Evolutionary conservation across 1,140 invertebrate genomes (phyloP), one percentile per base, ranked within the genome.

Genomic region (Meloidogyne chitwoodi): DNA sequence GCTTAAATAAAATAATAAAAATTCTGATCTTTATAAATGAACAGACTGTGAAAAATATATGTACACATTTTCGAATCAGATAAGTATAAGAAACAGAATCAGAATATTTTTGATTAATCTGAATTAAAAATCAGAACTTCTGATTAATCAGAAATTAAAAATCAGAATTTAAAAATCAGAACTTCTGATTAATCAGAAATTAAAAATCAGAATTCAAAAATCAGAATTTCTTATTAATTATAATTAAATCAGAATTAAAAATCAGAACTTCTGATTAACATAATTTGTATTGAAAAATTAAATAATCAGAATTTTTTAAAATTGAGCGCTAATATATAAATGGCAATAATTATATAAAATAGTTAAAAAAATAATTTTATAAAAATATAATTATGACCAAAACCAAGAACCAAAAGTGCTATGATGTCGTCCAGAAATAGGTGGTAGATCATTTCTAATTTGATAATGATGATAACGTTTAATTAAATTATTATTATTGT

Each of bases 321-420:
- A 56, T 56, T 56, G 48, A 56, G 48, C 48, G 48, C 48, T 56
- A n/a, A 56, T 10, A 31, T 6, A 31, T n/a, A 48, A 56, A 56
- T 56, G 48, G 48, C 48, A 56, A 56, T 19, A n/a, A n/a, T n/a
- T n/a, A n/a, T 56, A n/a, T n/a, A n/a, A 12, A 12, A 72, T n/a
- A n/a, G 8, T 27, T 19, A 62, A 24, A 48, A 64, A 72, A 26
- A 34, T n/a, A n/a, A n/a, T n/a, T n/a, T n/a, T n/a, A 48, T 73
- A 31, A 27, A 31, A 34, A 56, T 31, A 3, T 31, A 38, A n/a
- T 72, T 29, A 72, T 10, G 56, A 61, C 70, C 70, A 73, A 56
- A 72, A 72, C 69, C 69, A 72, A 24, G 71, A 73, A 34, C 71
- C 71, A 61, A 73, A 73, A 61, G 64, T 29, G 29, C 56, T 73